Conservation (phyloP, 2,113 vertebrate species). For the Bucco capensis region DNA sequence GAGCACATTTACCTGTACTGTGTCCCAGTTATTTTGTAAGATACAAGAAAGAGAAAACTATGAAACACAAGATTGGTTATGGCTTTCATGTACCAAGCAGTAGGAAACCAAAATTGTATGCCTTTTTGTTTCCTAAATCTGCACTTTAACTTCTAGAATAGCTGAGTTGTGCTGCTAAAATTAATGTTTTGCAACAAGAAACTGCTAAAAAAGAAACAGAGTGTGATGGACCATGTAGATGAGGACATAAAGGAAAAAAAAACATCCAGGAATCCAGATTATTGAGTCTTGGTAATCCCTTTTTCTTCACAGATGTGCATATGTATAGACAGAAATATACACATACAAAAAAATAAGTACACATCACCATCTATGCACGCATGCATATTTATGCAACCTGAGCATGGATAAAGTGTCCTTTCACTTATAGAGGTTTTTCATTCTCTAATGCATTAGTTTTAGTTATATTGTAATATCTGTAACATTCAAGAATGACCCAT, state of each 20-base stretch:
- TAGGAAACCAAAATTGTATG: neutral
- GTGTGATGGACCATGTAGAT: neutral
- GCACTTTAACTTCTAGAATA: neutral
- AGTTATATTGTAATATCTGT: neutral
- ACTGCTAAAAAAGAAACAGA: neutral
- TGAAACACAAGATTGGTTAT: neutral
- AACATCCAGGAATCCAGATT: neutral
- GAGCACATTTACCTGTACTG: neutral
- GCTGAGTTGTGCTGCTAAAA: neutral
- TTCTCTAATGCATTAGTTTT: neutral
- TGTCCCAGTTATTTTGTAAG: neutral
- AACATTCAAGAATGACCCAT: neutral
- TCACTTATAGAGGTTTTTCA: neutral
- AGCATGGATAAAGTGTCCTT: neutral
- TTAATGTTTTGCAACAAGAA: neutral
- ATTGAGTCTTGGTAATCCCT: neutral
- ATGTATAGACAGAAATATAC: neutral
- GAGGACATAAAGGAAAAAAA: neutral
- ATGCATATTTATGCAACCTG: neutral
- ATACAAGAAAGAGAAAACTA: neutral
- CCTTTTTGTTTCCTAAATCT: neutral
- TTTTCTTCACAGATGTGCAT: no score
- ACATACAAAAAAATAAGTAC: neutral
- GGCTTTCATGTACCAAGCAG: neutral
- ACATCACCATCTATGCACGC: neutral